Base-by-base conservation (phyloP, 1,140 invertebrate species). In the Drosophila grimshawi region DNA sequence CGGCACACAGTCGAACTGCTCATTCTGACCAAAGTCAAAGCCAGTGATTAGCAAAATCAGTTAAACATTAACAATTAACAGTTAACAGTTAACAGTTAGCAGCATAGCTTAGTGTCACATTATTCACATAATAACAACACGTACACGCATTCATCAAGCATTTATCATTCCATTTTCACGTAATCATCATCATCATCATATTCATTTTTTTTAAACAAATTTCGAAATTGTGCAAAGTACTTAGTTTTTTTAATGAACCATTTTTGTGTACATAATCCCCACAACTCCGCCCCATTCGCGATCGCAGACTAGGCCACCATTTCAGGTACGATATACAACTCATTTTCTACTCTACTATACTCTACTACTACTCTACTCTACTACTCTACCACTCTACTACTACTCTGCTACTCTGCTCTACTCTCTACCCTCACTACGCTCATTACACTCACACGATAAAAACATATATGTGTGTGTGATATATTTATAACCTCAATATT, bases 261-360 rank as follows among this genome's bases (percentile, higher is more conserved):
- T 90, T 86, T 91, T 90, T 86, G 80, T 89, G 81, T 88, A 88
- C 86, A 90, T 90, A 90, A 92, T 89, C 86, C 85, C 86, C 78
- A 78, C 85, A 89, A 86, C 83, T 83, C 83, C 85, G 83, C 85
- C 85, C 85, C 90, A 80, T 80, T 91, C 80, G 79, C 72, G 77
- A 92, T 83, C 82, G 90, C 90, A 92, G 90, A 92, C 90, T 92
- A 92, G 86, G 90, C 90, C 90, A 78, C 90, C 90, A 89, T 92
- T 86, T 91, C 90, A 92, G 90, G 90, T 92, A 92, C 88, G 88
- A 86, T 91, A 91, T 78, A 78, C 81, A 89, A 88, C 55, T 89
- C 86, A 89, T 89, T 89, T 89, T 90, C 81, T 90, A 81, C 80
- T 82, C 64, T 67, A 74, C 63, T 78, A 76, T 85, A 85, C 77